Conservation (phyloP, 2,113 vertebrate genomes). For the Gallinago media region DNA sequence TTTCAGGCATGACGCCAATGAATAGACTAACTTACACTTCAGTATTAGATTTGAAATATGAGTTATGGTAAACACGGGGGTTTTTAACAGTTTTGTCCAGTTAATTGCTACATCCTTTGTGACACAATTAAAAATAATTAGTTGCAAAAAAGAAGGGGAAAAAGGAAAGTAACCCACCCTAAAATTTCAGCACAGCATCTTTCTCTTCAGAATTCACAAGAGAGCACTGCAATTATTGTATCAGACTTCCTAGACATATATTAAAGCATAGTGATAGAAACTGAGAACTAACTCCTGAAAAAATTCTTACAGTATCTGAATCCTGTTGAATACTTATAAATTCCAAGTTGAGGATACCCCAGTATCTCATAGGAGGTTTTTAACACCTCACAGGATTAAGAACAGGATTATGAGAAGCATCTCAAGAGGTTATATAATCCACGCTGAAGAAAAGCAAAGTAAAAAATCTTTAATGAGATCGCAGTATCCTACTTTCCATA, state of each 20-base stretch:
- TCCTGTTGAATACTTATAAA: conserved; percentile 18
- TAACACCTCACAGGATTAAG: background rate
- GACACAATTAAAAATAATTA: background rate
- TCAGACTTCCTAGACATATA: background rate
- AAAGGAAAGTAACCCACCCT: rapidly evolving
- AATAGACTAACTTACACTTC: background rate
- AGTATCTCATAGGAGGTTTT: background rate
- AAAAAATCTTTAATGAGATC: background rate
- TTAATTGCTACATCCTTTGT: background rate
- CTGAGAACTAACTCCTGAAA: background rate
- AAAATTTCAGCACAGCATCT: background rate
- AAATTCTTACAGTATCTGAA: background rate
- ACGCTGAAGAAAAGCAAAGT: background rate
- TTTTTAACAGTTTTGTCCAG: background rate
- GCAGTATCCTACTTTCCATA: background rate
- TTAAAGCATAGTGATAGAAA: background rate
- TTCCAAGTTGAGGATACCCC: background rate
- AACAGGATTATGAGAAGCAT: background rate
- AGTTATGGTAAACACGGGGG: background rate
- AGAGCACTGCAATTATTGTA: background rate
- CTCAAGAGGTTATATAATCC: background rate
- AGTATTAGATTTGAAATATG: background rate
- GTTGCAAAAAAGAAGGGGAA: background rate
- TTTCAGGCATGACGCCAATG: background rate
- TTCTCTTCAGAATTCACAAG: background rate